Evolutionary conservation across 2,113 vertebrate genomes (phyloP).

Genomic region (Taxidea taxus): DNA sequence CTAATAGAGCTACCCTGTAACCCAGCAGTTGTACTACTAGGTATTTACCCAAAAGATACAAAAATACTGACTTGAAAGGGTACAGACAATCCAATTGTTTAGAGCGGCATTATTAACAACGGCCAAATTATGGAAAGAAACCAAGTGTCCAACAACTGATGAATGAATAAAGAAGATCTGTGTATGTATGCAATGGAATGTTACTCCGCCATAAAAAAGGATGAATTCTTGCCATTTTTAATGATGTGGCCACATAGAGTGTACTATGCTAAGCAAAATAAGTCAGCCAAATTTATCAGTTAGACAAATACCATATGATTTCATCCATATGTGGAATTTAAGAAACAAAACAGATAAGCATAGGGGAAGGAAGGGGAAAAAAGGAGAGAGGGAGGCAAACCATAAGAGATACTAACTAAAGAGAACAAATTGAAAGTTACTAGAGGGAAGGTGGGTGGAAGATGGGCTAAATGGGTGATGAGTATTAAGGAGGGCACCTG

Average conservation of each 20-base stretch:
- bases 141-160: neutral
- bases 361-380: neutral
- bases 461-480: neutral
- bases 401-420: neutral
- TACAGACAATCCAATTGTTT: neutral
- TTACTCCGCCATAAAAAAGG: neutral
- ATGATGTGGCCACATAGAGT: neutral
- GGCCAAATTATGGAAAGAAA: neutral
- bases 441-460: neutral
- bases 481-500: neutral
- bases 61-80: neutral
- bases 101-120: neutral
- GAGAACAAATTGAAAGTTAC: neutral
- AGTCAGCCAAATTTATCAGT: too few relatives aligned
- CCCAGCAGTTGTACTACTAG: neutral
- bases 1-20: neutral
- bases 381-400: neutral
- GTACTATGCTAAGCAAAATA: neutral
- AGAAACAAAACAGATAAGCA: neutral
- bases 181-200: neutral
- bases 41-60: neutral
- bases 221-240: neutral
- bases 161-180: neutral
- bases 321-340: neutral
- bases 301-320: neutral